phyloP scores from a whole-genome alignment of 2,113 vertebrate genomes.

The Phalacrocorax pelagicus region DNA sequence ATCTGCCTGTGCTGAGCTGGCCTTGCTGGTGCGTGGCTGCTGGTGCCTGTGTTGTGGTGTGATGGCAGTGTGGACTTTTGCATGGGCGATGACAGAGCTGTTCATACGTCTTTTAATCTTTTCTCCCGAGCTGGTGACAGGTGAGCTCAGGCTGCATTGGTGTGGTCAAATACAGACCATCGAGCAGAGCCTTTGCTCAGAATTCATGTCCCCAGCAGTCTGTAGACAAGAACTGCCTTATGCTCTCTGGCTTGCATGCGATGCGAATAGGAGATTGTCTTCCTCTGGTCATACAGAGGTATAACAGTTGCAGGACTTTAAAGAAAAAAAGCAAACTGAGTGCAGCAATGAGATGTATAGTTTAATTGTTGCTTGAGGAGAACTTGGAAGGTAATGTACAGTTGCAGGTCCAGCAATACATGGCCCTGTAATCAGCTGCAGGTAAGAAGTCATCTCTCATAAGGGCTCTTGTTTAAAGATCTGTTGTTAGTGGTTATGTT shows the following conservation, averaged over 20 bases:
- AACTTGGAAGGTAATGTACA: not conserved
- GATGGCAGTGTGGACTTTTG: not conserved
- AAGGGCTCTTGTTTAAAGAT: not conserved
- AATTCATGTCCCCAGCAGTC: not conserved
- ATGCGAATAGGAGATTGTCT: not conserved
- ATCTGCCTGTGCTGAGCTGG: not conserved
- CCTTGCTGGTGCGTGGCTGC: not conserved
- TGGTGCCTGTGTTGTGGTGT: accelerated
- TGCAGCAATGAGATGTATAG: not conserved
- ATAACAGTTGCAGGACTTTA: not conserved
- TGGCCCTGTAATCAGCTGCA: not conserved
- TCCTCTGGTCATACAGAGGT: accelerated
- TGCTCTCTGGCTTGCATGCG: not conserved
- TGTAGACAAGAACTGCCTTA: not conserved
- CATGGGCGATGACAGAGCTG: accelerated
- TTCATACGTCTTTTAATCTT: accelerated
- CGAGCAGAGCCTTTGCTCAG: not conserved
- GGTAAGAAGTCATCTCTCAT: not conserved
- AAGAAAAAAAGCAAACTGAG: not conserved
- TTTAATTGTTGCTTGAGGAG: not conserved
- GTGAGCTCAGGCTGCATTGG: not conserved
- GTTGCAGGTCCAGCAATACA: not conserved
- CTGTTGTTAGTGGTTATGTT: not conserved
- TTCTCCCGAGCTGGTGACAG: not conserved
- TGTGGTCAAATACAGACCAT: accelerated